Evolutionary conservation across 2,888 invertebrate species (phyloP), one percentile per base, ranked within the genome.

Genomic region (Rhaphigaster nebulosa): DNA sequence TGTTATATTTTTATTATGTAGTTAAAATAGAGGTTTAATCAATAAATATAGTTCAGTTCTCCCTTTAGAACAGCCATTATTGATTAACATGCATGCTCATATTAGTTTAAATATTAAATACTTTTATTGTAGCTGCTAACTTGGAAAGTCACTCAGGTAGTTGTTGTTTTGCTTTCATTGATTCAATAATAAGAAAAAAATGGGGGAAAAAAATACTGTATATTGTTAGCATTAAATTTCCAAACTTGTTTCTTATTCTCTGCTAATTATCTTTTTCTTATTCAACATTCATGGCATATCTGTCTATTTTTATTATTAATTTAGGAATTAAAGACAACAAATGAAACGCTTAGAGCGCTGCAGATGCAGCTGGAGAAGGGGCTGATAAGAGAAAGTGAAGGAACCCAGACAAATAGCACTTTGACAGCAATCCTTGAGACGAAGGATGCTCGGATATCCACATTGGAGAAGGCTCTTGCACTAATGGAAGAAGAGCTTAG

Each of bases 381-480:
- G 94, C 94, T 95, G 94, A 93, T 93, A 92, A 95, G 95, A 92
- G 96, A 95, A 93, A 95, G 95, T 92, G 95, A 95, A 93, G 95
- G 95, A 94, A 95, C 95, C 93, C 93, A 94, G 41, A 94, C 94
- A 90, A 95, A 95, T 94, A 96, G 96, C 94, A 96, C 96, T 93
- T 95, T 97, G 94, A 96, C 96, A 93, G 96, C 96, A 93, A 96
- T 97, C 94, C 95, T 97, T 95, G 97, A 96, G 95, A 97, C 96
- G 93, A 96, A 97, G 96, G 97, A 97, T 94, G 96, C 97, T 93
- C 96, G 97, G 94, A 97, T 98, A 94, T 96, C 96, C 93, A 97
- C 97, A 92, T 95, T 98, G 94, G 98, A 98, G 95, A 96, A 96
- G 93, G 97, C 98, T 94, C 96, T 98, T 93, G 95, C 95, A 93